These are phyloP conservation scores for Ctenochaetus hawaiiensis DNA, from an alignment of 2,797 vertebrate species.

Conservation along the genomic window DNA sequence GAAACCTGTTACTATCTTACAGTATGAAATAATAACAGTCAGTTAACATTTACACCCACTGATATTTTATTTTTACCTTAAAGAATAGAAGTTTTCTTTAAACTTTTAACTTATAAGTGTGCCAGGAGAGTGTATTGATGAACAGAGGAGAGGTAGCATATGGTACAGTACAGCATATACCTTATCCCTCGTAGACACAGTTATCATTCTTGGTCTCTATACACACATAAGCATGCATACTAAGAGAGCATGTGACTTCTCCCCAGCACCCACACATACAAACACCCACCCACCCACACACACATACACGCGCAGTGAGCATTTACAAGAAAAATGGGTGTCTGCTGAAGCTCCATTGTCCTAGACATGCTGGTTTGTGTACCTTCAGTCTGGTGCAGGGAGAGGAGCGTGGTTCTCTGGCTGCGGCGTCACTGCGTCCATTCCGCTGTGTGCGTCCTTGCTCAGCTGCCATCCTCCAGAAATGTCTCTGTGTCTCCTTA, in stretches of 20 bases:
- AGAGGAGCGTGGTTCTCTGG: conserved; percentile 45
- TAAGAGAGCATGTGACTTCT: conserved; percentile 47
- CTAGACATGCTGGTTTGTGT: conserved; percentile 15
- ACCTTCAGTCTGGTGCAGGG: conserved; percentile 79
- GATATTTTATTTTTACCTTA: background rate
- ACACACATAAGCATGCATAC: conserved; percentile 8
- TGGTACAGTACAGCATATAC: too few relatives aligned
- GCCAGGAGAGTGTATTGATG: background rate
- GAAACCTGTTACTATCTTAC: background rate
- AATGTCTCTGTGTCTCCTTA: conserved; percentile 62
- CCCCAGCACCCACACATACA: conserved; percentile 4
- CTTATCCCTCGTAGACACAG: background rate
- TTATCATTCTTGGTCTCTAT: background rate
- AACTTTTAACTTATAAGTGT: background rate
- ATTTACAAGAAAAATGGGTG: background rate
- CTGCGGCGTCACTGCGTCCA: conserved; percentile 52
- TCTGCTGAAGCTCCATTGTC: conserved; percentile 5
- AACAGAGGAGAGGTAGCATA: background rate
- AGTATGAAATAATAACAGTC: background rate
- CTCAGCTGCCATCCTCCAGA: conserved; percentile 72
- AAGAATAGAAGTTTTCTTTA: background rate
- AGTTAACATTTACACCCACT: conserved; percentile 1
- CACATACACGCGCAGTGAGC: background rate
- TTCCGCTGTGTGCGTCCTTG: conserved; percentile 67
- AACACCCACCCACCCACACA: conserved; percentile 2